Conservation (phyloP, 2,888 invertebrate species). For the Peribatodes rhomboidaria region DNA sequence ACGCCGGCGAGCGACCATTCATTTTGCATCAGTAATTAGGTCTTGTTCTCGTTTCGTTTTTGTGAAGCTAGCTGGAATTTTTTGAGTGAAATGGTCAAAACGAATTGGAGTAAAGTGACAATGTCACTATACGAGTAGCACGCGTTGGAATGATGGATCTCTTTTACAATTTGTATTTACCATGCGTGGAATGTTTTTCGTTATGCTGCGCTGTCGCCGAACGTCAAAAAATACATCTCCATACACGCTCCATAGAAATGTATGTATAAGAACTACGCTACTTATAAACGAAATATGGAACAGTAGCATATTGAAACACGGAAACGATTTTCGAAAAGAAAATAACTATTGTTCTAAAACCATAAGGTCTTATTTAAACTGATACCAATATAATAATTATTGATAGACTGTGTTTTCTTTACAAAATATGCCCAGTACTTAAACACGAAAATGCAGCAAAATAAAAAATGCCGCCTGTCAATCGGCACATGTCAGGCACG, state of each 20-base stretch:
- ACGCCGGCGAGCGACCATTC: slow-evolving; percentile 29
- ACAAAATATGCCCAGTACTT: background rate
- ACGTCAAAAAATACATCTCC: background rate
- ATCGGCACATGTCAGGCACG: slow-evolving; percentile 57
- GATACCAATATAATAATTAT: too few species aligned
- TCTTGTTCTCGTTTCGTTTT: slow-evolving; percentile 32
- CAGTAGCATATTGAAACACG: too few species aligned
- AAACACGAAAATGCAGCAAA: slow-evolving; percentile 10
- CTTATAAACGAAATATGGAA: too few species aligned
- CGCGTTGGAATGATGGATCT: slow-evolving; percentile 11
- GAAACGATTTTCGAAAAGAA: too few species aligned
- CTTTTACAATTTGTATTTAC: slow-evolving; percentile 1
- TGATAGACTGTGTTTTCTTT: background rate
- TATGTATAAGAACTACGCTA: too few species aligned
- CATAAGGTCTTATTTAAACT: background rate
- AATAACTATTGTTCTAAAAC: background rate
- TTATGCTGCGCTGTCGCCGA: background rate
- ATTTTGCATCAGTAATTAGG: slow-evolving; percentile 39
- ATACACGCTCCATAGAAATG: too few species aligned
- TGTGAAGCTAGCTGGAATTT: slow-evolving; percentile 18
- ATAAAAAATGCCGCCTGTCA: slow-evolving; percentile 43
- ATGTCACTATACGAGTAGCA: background rate
- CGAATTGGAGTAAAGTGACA: slow-evolving; percentile 21
- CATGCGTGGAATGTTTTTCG: slow-evolving; percentile 17
- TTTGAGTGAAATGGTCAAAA: slow-evolving; percentile 26